phyloP scores from a whole-genome alignment of 2,888 invertebrate genomes.

The Peribatodes rhomboidaria region DNA sequence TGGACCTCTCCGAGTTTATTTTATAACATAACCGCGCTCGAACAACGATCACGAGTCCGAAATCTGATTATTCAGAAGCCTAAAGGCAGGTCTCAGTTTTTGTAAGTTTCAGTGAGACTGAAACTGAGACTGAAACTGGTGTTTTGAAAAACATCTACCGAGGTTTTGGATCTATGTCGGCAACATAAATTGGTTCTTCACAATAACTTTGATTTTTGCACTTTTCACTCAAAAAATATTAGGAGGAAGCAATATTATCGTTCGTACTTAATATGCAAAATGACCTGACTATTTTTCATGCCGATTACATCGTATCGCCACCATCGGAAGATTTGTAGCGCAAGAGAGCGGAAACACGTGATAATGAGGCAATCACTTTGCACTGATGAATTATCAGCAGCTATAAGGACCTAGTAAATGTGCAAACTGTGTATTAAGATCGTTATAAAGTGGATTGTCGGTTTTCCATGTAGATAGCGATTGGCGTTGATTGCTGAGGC shows the following conservation, averaged over 20 bases:
- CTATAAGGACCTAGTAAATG: constrained; percentile 26
- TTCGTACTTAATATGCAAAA: neutral
- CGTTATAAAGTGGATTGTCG: constrained; percentile 58
- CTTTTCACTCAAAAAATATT: too few species aligned
- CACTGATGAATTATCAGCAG: constrained; percentile 25
- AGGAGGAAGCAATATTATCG: neutral
- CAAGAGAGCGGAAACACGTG: constrained; percentile 32
- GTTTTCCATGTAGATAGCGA: constrained; percentile 65
- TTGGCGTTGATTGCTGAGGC: constrained; percentile 83
- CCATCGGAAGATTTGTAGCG: constrained; percentile 26
- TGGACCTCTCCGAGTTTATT: too few species aligned
- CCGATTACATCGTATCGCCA: constrained; percentile 9
- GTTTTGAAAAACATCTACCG: too few species aligned
- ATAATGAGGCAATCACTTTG: constrained; percentile 38
- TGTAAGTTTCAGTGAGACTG: too few species aligned
- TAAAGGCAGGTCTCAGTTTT: too few species aligned
- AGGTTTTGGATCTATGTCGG: neutral
- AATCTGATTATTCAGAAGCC: too few species aligned
- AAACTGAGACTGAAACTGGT: too few species aligned
- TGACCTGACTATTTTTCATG: neutral
- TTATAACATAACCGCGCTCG: too few species aligned
- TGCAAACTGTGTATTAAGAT: constrained; percentile 39
- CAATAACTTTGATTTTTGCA: too few species aligned
- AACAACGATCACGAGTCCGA: too few species aligned
- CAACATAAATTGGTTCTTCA: neutral